phyloP scores from a whole-genome alignment of 2,113 vertebrate genomes.

The Zonotrichia leucophrys region DNA sequence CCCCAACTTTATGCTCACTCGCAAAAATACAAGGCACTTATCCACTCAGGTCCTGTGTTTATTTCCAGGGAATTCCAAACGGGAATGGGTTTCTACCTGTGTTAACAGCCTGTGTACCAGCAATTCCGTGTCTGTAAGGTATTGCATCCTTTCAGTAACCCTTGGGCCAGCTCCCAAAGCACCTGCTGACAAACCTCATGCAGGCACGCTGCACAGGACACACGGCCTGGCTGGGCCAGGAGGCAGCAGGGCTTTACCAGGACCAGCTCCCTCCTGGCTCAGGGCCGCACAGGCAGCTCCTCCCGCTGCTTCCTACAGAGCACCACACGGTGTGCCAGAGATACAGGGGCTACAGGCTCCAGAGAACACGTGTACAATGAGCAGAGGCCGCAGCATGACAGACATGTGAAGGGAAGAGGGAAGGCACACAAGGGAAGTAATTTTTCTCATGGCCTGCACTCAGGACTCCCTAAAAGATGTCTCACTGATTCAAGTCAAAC shows the following conservation, averaged over 20 bases:
- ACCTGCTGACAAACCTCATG: neutral
- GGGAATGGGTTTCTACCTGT: neutral
- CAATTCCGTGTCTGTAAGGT: neutral
- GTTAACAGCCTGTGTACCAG: neutral
- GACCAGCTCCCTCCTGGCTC: neutral
- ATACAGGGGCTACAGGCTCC: neutral
- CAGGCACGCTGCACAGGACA: neutral
- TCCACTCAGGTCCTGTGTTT: neutral
- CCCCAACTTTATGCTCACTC: neutral
- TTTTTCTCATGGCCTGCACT: neutral
- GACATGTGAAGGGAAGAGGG: neutral
- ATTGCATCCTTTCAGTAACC: neutral
- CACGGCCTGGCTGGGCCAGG: neutral
- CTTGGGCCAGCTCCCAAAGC: neutral
- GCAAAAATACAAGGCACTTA: neutral
- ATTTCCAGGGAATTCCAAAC: neutral
- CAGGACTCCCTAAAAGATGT: neutral
- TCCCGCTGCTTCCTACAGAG: neutral
- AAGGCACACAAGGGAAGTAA: neutral
- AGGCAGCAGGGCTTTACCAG: rapidly evolving
- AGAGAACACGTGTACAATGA: rapidly evolving
- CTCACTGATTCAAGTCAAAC: neutral
- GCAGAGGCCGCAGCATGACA: neutral
- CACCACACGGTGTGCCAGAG: neutral
- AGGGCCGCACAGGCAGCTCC: neutral